phyloP scores from a whole-genome alignment of 1,140 invertebrate species.

The Spodoptera frugiperda region DNA sequence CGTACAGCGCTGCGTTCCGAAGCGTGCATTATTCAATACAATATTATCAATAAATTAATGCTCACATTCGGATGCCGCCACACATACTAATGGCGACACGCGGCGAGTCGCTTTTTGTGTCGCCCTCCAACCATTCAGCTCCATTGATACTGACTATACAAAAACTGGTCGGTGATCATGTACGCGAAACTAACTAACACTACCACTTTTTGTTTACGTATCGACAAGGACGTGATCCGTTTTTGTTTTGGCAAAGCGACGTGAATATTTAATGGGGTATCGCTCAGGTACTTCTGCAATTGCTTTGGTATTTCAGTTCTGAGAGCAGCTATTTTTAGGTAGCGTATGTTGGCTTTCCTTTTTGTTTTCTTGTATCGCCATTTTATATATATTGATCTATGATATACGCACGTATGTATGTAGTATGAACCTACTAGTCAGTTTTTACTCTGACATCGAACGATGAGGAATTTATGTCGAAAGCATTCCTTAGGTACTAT shows the following conservation, averaged over 20 bases:
- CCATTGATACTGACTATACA: conserved; percentile 77
- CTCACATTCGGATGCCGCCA: conserved; percentile 75
- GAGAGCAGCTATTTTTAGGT: conserved; percentile 19
- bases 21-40: conserved; percentile 81
- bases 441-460: no score
- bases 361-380: neutral
- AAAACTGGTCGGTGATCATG: conserved; percentile 71
- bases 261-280: conserved; percentile 69
- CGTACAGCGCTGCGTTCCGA: conserved; percentile 26
- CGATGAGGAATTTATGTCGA: no score
- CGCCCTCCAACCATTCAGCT: conserved; percentile 71
- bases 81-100: conserved; percentile 85
- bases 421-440: neutral
- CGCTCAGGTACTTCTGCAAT: conserved; percentile 9
- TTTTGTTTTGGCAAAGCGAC: conserved; percentile 73
- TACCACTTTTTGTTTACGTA: conserved; percentile 67
- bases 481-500: no score
- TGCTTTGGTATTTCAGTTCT: conserved; percentile 11
- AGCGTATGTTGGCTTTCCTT: neutral
- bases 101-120: conserved; percentile 75
- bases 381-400: neutral
- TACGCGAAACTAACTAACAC: conserved; percentile 69
- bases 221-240: conserved; percentile 77
- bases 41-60: conserved; percentile 84
- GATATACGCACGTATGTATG: neutral